Evolutionary conservation across 1,140 invertebrate genomes (phyloP).

Genomic region (Matsumurasca onukii): DNA sequence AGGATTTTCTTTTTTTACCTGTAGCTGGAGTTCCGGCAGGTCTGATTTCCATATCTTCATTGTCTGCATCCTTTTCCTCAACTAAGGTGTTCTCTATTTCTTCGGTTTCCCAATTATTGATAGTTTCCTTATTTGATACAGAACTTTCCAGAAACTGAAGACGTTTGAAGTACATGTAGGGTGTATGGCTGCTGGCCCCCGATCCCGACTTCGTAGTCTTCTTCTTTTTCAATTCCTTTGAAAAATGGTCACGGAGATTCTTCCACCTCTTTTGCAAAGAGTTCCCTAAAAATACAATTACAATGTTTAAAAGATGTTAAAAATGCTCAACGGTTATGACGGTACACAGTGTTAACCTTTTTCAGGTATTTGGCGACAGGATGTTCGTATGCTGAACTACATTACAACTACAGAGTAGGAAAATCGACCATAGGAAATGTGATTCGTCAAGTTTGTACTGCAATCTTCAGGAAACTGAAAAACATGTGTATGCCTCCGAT

Average conservation of each 20-base stretch:
- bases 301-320: not conserved
- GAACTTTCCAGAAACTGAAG: not conserved
- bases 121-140: not conserved
- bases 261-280: constrained; percentile 5
- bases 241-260: not conserved
- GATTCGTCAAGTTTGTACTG: not conserved
- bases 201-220: constrained; percentile 5
- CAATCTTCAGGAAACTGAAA: not conserved
- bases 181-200: not conserved
- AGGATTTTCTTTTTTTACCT: constrained; percentile 1
- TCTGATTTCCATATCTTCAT: not conserved
- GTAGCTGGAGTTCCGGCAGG: not conserved
- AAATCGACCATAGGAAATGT: not conserved
- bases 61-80: not conserved
- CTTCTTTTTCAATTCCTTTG: not conserved
- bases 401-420: not conserved
- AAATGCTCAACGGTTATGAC: not conserved
- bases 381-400: not conserved
- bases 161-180: not conserved
- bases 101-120: not conserved
- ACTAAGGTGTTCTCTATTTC: not conserved
- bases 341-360: not conserved
- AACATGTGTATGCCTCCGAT: not conserved
- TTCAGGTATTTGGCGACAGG: constrained; percentile 14
- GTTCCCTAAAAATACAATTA: not conserved